Base-by-base conservation (phyloP, 1,140 invertebrate species). In the Coptotermes formosanus region DNA sequence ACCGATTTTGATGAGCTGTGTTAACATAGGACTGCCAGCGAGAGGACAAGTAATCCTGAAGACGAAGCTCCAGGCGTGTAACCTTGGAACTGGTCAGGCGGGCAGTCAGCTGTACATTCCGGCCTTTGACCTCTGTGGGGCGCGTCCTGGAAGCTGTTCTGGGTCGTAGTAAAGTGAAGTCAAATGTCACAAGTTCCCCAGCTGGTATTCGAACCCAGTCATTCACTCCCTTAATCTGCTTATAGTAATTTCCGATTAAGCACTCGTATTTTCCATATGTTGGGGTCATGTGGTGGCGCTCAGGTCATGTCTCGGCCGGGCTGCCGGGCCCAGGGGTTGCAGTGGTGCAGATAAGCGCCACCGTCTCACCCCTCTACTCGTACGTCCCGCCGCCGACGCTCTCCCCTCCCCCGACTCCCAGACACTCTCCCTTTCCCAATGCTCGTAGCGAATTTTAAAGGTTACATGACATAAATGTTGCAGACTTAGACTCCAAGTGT, bases 391-490 rank as follows among this genome's bases (percentile, higher is more conserved):
- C 64, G 9, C 25, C 64, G 64, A n/a, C 64, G 64, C 25, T 25
- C 8, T 11, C 59, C 25, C 64, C 25, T 75, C 64, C n/a, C 55
- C 55, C 64, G 64, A 75, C 64, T n/a, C 64, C 64, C 64, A 75
- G 64, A 75, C 64, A 75, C 64, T 75, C 30, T 75, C 64, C 64
- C 64, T 75, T 75, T 75, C 64, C 64, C 8, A 38, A 8, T 64
- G 59, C 59, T 64, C 59, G 19, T 64, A 8, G 59, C 12, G 59
- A 21, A 64, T 64, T 64, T 64, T 64, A 64, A 64, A 64, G 59
- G 59, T 64, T 64, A 64, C 21, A 64, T 64, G 59, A 64, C 59
- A 64, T 64, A 64, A 64, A 64, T 64, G 59, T 64, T 64, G 59
- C 59, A 64, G 59, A n/a, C 14, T 9, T 0, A 8, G 25, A 19